Evolutionary conservation across 2,888 invertebrate genomes (phyloP), one percentile per base, ranked within the genome.

Genomic region (Limenitis camilla): DNA sequence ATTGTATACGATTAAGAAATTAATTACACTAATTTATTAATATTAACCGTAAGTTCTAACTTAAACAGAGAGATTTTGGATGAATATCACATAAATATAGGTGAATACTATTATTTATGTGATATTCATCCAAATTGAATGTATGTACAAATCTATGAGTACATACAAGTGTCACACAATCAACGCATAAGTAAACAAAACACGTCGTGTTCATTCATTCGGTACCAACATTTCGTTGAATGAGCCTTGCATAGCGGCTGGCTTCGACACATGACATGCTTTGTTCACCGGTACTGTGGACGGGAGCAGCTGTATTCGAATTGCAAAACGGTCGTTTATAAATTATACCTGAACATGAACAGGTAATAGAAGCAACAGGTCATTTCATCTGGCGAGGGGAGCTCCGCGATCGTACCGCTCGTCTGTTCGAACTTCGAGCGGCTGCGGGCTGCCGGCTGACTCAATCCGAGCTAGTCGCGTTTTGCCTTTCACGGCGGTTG

Each of bases 331-430:
- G 73, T 71, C 74, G 74, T 69, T 73, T 75, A 72, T 65, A 66
- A n/a, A n/a, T n/a, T n/a, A n/a, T n/a, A n/a, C n/a, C n/a, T n/a
- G n/a, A n/a, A n/a, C 85, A 84, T 84, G 84, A 74, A 76, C 85
- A 85, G 86, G 86, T 84, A 85, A 79, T 74, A 76, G 76, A 77
- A 81, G 84, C 85, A 85, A 85, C 85, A 86, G 85, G 85, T 86
- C 83, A 83, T 81, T 84, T 83, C 80, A 72, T 76, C 72, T 72
- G 64, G 67, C 65, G 74, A 71, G 81, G 81, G 81, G 77, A 67
- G 77, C 72, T 65, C 70, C 72, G 71, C 64, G 33, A 35, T 33
- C 40, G 40, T 65, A 64, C 60, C 66, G 65, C 42, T 11, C 57
- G 49, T 63, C 61, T 65, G 66, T 40, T 30, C 52, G 54, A 52